Base-by-base conservation (phyloP, 2,113 vertebrate genomes). In the Vimba vimba region DNA sequence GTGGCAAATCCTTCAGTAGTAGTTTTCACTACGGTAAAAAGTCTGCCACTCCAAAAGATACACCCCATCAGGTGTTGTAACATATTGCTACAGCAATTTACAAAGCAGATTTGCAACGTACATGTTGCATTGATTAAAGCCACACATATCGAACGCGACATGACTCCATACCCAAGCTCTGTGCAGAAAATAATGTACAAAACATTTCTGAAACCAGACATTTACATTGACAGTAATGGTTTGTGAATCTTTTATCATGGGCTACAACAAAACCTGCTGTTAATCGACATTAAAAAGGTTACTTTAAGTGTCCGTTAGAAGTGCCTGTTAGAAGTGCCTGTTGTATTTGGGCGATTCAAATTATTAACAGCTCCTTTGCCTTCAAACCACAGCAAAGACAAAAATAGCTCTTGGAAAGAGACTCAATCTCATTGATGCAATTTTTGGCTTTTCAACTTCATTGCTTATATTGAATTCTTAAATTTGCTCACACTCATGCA, bases 61-160 rank as follows among this genome's bases (percentile, higher is more conserved):
- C 96, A 95, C 96, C 95, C 95, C 96, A 96, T 95, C 95, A 95
- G 95, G 96, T 94, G 91, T 96, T 95, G 94, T 96, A 96, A 94
- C 96, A 97, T 97, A 97, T 97, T 97, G 96, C 97, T 98, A 99
- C 96, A 98, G 95, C 97, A 93, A 98, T 97, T 97, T 97, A 98
- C 97, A 97, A 96, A 97, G 97, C 96, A 91, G 94, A 91, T 95
- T 95, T 95, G 93, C 85, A 74, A 93, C 89, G 94, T 96, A 66
- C 23, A 60, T 11, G 62, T 82, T 96, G 97, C 96, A 97, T 94
- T 95, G 95, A 97, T 96, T 96, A 97, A 97, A 97, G 96, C 97
- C 97, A 98, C 96, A 96, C 95, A 96, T 96, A 96, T 96, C 94
- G 94, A 94, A 96, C 95, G 94, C 94, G 95, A 97, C 96, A 96